Evolutionary conservation across 2,888 invertebrate species (phyloP).

Genomic region (Trichogramma evanescens): DNA sequence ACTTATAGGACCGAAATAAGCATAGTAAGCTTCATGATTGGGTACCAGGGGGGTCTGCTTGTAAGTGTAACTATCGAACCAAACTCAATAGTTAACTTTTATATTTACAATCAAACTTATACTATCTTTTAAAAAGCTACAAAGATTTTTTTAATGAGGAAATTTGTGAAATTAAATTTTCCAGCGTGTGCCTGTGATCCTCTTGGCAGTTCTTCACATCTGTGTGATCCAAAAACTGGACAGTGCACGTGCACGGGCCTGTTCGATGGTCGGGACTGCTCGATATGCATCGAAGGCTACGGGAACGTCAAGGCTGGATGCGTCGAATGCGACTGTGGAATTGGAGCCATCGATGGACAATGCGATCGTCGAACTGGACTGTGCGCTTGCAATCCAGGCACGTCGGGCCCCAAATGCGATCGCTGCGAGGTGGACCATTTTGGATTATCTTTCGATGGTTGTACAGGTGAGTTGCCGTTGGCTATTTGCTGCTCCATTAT

Average conservation of each 20-base stretch:
- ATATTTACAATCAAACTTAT: too few relatives aligned
- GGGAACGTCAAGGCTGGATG: constrained; percentile 76
- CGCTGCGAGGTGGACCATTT: constrained; percentile 65
- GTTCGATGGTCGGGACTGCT: constrained; percentile 66
- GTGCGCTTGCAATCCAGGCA: constrained; percentile 72
- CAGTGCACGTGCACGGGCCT: constrained; percentile 69
- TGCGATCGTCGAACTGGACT: constrained; percentile 74
- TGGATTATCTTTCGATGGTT: constrained; percentile 61
- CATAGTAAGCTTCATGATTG: too few relatives aligned
- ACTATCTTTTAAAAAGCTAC: neutral
- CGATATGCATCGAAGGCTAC: constrained; percentile 53
- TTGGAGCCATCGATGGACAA: constrained; percentile 58
- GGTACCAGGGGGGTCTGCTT: too few relatives aligned
- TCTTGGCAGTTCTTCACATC: constrained; percentile 62
- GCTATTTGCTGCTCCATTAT: too few relatives aligned
- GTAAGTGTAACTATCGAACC: too few relatives aligned
- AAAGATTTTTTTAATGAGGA: neutral
- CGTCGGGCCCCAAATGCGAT: constrained; percentile 71
- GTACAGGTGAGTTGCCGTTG: constrained; percentile 55
- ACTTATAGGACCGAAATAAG: too few relatives aligned
- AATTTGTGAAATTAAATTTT: neutral
- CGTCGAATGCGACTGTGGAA: constrained; percentile 70
- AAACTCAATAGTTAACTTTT: too few relatives aligned
- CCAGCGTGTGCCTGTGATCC: constrained; percentile 69
- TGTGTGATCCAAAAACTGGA: constrained; percentile 67